Conservation (phyloP, 2,113 vertebrate genomes). For the Daubentonia madagascariensis region DNA sequence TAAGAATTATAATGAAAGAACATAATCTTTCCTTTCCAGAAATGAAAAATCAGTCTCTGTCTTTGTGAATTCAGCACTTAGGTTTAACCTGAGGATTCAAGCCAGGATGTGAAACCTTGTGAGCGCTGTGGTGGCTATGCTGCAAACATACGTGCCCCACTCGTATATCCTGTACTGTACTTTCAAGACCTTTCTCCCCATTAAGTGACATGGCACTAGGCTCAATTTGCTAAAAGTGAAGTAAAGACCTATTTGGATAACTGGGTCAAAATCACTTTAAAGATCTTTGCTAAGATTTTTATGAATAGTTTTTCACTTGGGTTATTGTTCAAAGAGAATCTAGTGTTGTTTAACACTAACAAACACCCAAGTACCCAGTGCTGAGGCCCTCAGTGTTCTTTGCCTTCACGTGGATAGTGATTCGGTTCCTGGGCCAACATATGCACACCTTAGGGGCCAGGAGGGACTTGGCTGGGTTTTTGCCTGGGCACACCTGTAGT, state of each 20-base stretch:
- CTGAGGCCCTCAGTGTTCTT: background rate
- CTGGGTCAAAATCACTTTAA: background rate
- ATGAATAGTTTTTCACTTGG: background rate
- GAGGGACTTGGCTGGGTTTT: background rate
- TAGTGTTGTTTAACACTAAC: background rate
- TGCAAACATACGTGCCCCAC: background rate
- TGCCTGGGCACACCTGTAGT: conserved; percentile 37
- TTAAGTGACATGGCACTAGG: background rate
- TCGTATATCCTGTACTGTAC: rapidly evolving
- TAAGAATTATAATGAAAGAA: background rate
- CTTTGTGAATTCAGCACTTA: background rate
- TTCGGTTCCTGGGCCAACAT: background rate
- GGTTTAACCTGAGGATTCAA: background rate
- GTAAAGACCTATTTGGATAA: background rate
- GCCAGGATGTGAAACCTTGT: background rate
- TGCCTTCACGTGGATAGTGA: background rate
- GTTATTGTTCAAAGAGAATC: background rate
- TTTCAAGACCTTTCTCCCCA: background rate
- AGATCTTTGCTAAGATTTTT: background rate
- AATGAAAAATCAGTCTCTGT: background rate
- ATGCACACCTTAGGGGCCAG: background rate
- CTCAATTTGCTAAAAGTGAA: background rate
- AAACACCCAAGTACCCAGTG: background rate
- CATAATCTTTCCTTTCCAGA: background rate
- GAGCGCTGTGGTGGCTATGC: rapidly evolving